Base-by-base conservation (phyloP, 2,797 vertebrate species). In the Coregonus suidteri region DNA sequence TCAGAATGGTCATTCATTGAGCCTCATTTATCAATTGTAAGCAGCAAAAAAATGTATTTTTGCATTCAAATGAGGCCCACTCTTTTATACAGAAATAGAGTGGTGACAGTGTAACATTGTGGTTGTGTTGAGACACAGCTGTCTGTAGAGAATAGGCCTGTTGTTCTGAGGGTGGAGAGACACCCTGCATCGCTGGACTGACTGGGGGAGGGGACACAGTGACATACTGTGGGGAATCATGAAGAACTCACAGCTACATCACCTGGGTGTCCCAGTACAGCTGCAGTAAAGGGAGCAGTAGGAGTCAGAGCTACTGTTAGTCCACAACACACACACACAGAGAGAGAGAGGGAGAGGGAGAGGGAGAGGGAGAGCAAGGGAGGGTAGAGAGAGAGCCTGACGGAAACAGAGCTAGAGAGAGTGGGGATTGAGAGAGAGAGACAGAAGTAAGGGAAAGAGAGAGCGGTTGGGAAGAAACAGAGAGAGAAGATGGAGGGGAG, bases 141-240 rank as follows among this genome's bases (percentile, higher is more conserved):
- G 65, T 69, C 34, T 20, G 35, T 54, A 16, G 71, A 73, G 37
- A 73, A 73, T 51, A 52, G 11, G 15, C 76, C 77, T 88, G 82
- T 81, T 80, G 84, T 86, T 66, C 85, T 52, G 68, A 86, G 66
- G 76, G 77, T 79, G 81, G 81, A 81, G 85, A 74, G 82, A 78
- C 77, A 52, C 86, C 83, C 81, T 78, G 80, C 75, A 77, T 86
- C 82, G 82, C 83, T 85, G 80, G 83, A 65, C 3, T 74, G 77
- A 16, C 54, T 84, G 67, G 75, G 53, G 56, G 59, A 14, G 54
- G 59, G 54, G 72, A 87, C 87, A 89, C 83, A 88, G 83, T 11
- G 56, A 59, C 4, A n/a, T n/a, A 59, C 56, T 31, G 64, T 25
- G 65, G 14, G 65, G 11, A 35, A 31, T 35, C 78, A 85, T 75